Evolutionary conservation across 2,888 invertebrate genomes (phyloP), one percentile per base, ranked within the genome.

Genomic region (Pherbina coryleti): DNA sequence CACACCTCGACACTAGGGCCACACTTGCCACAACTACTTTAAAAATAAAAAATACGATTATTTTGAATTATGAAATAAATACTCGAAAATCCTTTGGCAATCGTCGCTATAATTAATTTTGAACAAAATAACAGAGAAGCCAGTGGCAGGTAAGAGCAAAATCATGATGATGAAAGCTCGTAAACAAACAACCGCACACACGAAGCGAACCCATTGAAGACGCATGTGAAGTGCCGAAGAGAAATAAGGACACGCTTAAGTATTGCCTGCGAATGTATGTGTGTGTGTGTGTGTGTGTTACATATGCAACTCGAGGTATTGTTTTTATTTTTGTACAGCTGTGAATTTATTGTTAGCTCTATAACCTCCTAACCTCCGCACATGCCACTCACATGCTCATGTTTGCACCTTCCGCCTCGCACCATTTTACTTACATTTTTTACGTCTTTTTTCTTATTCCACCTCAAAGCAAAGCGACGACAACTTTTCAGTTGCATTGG

Each of bases 71-170:
- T 76, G 73, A 78, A 80, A 77, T 64, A 78, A 81, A 80, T 78
- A 78, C 76, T 74, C 75, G 69, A 78, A 81, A 79, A 78, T 78
- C 79, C 78, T 79, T 78, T 81, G 78, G 76, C 79, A 79, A 79
- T 79, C 81, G 53, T 66, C 55, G 66, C 77, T 73, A 79, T 78
- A 79, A 79, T 80, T 80, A 80, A 82, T 81, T 80, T 81, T 78
- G 75, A 62, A 73, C 22, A 71, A 49, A 71, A 62, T 28, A 51
- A 31, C 62, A 67, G 1, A 53, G 66, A 17, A 22, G 17, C 34
- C 5, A 67, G 28, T 17, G 17, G n/a, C 25, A 31, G 66, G 7
- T 31, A 37, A 57, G 55, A 57, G 22, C 17, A 60, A 49, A 73
- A 74, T 14, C 22, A n/a, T 55, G 17, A 34, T n/a, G 19, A 34